Conservation (phyloP, 2,113 vertebrate genomes). For the Bubo bubo region DNA sequence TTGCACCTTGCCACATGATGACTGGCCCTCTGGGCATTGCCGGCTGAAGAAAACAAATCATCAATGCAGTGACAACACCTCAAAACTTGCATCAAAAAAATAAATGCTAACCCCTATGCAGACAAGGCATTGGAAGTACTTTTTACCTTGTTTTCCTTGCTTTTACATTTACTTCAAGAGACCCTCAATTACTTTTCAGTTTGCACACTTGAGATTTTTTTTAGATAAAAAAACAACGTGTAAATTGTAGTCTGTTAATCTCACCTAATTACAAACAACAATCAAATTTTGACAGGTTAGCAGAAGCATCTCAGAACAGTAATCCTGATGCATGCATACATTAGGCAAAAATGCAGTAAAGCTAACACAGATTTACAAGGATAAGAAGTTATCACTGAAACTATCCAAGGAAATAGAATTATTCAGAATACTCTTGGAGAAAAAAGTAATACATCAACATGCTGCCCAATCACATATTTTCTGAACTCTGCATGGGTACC, state of each 20-base stretch:
- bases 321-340: background rate
- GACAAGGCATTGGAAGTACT: background rate
- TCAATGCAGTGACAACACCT: background rate
- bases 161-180: background rate
- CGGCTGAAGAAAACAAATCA: conserved; percentile 22
- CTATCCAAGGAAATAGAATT: background rate
- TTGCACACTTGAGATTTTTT: background rate
- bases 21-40: background rate
- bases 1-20: background rate
- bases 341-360: background rate
- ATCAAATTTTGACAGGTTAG: background rate
- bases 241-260: background rate
- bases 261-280: background rate
- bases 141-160: background rate
- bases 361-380: background rate
- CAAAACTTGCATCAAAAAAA: background rate
- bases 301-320: background rate
- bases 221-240: background rate
- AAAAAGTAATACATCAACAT: background rate
- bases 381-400: background rate
- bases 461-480: background rate
- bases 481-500: background rate
- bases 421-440: background rate
- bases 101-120: background rate
- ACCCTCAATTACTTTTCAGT: background rate